A percentile compares a stretch with the other conserved stretches of the same genome.
These are phyloP conservation scores for Platanista minor DNA, from an alignment of 2,113 vertebrate species.

Conservation along the genomic window DNA sequence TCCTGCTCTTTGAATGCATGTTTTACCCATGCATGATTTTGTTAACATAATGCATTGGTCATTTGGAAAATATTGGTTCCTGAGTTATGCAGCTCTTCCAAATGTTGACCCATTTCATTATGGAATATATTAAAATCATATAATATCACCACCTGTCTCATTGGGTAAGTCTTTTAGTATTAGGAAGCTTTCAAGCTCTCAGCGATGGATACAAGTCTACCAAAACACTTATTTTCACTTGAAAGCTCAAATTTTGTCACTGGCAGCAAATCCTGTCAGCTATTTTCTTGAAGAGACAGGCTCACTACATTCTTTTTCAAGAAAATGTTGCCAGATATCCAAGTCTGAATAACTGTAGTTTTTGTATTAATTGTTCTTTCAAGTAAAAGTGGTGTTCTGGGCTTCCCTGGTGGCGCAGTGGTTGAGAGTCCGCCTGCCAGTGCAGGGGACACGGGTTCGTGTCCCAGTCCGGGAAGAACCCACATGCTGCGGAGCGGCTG, in stretches of 20 bases:
- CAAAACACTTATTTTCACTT: constrained; percentile 19
- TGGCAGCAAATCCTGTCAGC: neutral
- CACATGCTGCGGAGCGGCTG: too few species aligned
- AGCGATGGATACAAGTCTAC: neutral
- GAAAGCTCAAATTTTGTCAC: constrained; percentile 18
- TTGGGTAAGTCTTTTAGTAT: neutral
- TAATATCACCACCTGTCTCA: neutral
- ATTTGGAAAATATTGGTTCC: neutral
- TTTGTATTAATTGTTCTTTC: neutral
- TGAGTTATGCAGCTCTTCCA: neutral
- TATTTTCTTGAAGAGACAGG: neutral
- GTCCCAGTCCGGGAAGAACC: too few species aligned
- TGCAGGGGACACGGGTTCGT: too few species aligned
- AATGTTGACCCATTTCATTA: neutral
- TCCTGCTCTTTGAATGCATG: neutral
- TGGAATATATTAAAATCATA: neutral
- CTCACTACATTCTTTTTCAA: neutral
- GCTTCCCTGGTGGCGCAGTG: too few species aligned
- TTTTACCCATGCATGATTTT: neutral
- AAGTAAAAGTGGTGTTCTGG: neutral
- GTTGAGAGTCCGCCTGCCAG: too few species aligned
- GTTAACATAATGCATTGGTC: neutral
- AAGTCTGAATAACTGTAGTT: neutral
- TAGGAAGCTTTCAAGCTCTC: neutral
- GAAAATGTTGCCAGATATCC: neutral